A percentile compares a stretch with the other conserved stretches of the same genome.
phyloP scores from a whole-genome alignment of 2,113 vertebrate genomes.

The Urocitellus parryii region DNA sequence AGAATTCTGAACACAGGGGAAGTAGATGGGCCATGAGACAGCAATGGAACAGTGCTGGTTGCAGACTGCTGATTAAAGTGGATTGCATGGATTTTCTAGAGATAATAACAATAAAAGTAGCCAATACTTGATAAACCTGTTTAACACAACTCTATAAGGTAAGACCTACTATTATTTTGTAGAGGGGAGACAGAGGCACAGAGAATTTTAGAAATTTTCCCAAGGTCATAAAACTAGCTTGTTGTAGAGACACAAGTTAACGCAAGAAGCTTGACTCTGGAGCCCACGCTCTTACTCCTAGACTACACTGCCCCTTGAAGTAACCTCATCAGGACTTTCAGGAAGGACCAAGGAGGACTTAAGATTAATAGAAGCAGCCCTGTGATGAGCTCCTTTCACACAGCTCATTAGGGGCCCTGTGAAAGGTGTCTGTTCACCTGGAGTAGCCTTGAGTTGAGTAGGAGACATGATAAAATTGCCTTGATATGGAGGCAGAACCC shows the following conservation, averaged over 20 bases:
- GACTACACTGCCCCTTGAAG: neutral
- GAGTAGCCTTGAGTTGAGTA: neutral
- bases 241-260: neutral
- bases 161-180: conserved; percentile 16
- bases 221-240: neutral
- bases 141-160: conserved; percentile 7
- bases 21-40: neutral
- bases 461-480: neutral
- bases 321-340: neutral
- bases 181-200: neutral
- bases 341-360: neutral
- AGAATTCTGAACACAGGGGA: neutral
- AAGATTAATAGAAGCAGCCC: neutral
- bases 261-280: neutral
- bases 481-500: conserved; percentile 4
- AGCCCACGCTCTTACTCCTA: neutral
- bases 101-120: neutral
- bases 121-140: neutral
- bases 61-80: neutral
- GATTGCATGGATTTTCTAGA: conserved; percentile 18
- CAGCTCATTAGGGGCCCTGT: neutral
- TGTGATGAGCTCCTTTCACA: neutral
- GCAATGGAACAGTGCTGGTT: neutral
- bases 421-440: neutral
- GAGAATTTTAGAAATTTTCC: conserved; percentile 40